A percentile compares a stretch with the other conserved stretches of the same genome.
These are phyloP conservation scores for Hirtodrosophila histrioides DNA, from an alignment of 2,888 invertebrate species.

Conservation along the genomic window DNA sequence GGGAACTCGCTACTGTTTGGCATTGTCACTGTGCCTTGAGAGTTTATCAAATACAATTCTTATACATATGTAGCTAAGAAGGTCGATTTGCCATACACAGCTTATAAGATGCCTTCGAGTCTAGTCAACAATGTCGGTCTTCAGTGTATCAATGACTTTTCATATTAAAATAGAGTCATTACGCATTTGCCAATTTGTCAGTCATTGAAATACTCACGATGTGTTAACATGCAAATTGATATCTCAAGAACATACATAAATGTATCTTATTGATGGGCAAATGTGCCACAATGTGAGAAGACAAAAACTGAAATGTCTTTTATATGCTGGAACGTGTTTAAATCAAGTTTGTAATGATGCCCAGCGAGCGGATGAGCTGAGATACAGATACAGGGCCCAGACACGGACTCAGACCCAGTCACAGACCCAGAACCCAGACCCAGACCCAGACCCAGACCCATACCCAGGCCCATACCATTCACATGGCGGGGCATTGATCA, in stretches of 20 bases:
- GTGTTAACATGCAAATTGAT: constrained; percentile 76
- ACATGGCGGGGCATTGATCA: constrained; percentile 50
- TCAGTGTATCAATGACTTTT: constrained; percentile 24
- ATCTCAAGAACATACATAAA: constrained; percentile 42
- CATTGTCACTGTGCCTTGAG: background rate
- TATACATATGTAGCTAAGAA: background rate
- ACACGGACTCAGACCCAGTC: background rate
- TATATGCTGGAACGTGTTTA: constrained; percentile 52
- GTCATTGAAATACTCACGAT: constrained; percentile 47
- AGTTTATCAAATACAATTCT: background rate
- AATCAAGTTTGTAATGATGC: constrained; percentile 60
- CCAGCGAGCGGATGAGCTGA: constrained; percentile 44
- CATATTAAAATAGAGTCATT: constrained; percentile 46
- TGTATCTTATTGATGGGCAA: constrained; percentile 29
- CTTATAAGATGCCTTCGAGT: constrained; percentile 7
- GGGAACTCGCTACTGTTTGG: constrained; percentile 29
- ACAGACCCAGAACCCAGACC: background rate
- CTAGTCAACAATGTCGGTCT: constrained; percentile 2
- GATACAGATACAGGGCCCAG: background rate
- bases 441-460: background rate
- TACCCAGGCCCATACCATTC: constrained; percentile 10
- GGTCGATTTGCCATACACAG: constrained; percentile 24
- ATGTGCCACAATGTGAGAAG: constrained; percentile 26
- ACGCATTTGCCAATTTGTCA: constrained; percentile 57
- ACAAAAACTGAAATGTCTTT: constrained; percentile 41